Conservation (phyloP, 2,888 invertebrate species). For the Sphaerophoria rueppellii region DNA sequence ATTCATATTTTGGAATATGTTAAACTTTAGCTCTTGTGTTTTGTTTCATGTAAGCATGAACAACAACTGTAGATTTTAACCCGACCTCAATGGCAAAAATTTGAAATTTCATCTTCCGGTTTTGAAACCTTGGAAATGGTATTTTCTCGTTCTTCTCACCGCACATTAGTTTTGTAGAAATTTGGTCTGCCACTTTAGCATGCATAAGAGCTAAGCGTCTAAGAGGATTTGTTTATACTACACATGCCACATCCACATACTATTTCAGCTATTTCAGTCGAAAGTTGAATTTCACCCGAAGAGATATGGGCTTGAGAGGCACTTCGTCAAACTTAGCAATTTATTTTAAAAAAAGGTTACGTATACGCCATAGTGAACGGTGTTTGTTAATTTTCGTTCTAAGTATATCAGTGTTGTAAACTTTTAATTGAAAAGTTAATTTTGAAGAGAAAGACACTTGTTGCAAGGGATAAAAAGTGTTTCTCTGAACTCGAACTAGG, state of each 20-base stretch:
- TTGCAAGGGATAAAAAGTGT: too few relatives aligned
- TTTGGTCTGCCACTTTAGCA: slow-evolving; percentile 37
- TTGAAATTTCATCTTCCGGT: slow-evolving; percentile 39
- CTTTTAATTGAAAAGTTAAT: too few relatives aligned
- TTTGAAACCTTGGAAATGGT: slow-evolving; percentile 3
- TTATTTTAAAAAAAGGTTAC: neutral
- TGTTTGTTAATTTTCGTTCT: too few relatives aligned
- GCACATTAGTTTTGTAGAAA: slow-evolving; percentile 50
- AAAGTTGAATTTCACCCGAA: slow-evolving; percentile 21
- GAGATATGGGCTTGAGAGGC: neutral
- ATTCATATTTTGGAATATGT: slow-evolving; percentile 56
- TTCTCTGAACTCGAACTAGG: too few relatives aligned
- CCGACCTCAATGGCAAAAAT: slow-evolving; percentile 30
- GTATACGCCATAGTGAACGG: neutral
- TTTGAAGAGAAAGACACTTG: too few relatives aligned
- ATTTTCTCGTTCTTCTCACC: neutral
- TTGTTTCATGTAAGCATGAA: neutral
- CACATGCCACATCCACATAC: neutral
- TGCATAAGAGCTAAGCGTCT: slow-evolving; percentile 45
- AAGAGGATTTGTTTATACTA: neutral
- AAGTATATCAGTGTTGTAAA: too few relatives aligned
- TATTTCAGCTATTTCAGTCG: neutral
- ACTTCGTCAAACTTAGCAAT: too few relatives aligned
- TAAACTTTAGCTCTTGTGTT: slow-evolving; percentile 18
- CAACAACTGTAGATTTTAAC: neutral